phyloP scores from a whole-genome alignment of 2,888 invertebrate genomes.

The Drosophila histrio region DNA sequence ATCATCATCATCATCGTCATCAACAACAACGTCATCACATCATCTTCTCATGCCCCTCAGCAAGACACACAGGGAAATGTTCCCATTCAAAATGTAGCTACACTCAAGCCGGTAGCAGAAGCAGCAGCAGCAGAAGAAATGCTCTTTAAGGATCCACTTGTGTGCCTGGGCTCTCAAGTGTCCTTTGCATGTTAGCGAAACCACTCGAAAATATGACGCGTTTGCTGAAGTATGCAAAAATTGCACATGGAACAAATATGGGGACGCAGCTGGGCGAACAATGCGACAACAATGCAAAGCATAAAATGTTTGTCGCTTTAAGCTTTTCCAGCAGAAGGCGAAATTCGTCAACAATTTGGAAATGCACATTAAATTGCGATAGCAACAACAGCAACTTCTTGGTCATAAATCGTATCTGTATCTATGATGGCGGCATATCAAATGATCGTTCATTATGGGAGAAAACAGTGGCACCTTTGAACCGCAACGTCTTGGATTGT shows the following conservation, averaged over 20 bases:
- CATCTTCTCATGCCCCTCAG: slow-evolving; percentile 35
- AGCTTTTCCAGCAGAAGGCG: slow-evolving; percentile 23
- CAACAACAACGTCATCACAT: slow-evolving; percentile 32
- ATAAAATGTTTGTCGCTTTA: slow-evolving; percentile 59
- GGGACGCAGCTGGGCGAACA: slow-evolving; percentile 43
- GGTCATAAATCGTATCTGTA: slow-evolving; percentile 49
- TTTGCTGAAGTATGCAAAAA: slow-evolving; percentile 83
- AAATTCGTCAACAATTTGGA: slow-evolving; percentile 49
- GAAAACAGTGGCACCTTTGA: slow-evolving; percentile 71
- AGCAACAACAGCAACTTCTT: slow-evolving; percentile 19
- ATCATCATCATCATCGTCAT: slow-evolving; percentile 15
- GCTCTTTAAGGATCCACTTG: slow-evolving; percentile 83
- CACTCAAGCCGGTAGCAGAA: slow-evolving; percentile 62
- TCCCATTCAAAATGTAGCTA: slow-evolving; percentile 74
- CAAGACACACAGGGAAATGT: slow-evolving; percentile 30
- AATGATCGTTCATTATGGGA: slow-evolving; percentile 63
- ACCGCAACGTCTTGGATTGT: slow-evolving; percentile 52
- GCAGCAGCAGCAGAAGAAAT: slow-evolving; percentile 67
- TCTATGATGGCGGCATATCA: slow-evolving; percentile 58
- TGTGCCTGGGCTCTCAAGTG: slow-evolving; percentile 80
- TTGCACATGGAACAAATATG: slow-evolving; percentile 79
- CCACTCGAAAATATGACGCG: slow-evolving; percentile 83
- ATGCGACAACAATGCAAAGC: slow-evolving; percentile 35
- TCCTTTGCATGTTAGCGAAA: slow-evolving; percentile 83
- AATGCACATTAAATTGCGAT: slow-evolving; percentile 45